Evolutionary conservation across 2,888 invertebrate species (phyloP).

Genomic region (Leptopilina myrica): DNA sequence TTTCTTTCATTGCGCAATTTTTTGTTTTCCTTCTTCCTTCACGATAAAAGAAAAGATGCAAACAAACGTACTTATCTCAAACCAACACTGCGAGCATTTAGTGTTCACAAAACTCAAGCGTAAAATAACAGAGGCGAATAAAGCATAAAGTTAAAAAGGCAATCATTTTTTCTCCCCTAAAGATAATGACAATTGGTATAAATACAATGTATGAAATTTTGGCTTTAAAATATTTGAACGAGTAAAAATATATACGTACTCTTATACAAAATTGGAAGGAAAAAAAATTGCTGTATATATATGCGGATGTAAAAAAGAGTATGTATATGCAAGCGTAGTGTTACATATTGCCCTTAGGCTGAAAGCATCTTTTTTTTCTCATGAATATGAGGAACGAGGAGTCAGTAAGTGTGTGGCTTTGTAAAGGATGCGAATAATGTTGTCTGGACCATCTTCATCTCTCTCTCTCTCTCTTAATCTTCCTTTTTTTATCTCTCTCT

Average conservation of each 20-base stretch:
- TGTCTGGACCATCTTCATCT: not conserved
- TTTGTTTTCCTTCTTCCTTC: no score
- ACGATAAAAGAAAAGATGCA: no score
- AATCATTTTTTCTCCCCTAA: not conserved
- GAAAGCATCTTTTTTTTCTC: not conserved
- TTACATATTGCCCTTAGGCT: conserved; percentile 3
- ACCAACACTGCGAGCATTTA: no score
- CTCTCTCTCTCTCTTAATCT: not conserved
- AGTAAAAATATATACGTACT: not conserved
- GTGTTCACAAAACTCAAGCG: no score
- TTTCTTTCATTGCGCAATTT: no score
- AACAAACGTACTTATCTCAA: no score
- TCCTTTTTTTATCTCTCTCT: no score
- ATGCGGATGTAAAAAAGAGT: conserved; percentile 1
- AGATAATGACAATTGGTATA: not conserved
- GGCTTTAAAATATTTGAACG: not conserved
- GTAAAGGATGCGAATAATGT: conserved; percentile 10
- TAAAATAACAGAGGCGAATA: no score
- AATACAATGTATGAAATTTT: not conserved
- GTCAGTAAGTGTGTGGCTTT: conserved; percentile 11
- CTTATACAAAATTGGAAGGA: not conserved
- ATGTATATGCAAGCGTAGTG: not conserved
- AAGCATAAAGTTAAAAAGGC: not conserved
- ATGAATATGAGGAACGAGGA: not conserved
- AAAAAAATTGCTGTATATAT: not conserved